These are phyloP conservation scores for Gymnodraco acuticeps DNA, from an alignment of 2,797 vertebrate species.

Conservation along the genomic window DNA sequence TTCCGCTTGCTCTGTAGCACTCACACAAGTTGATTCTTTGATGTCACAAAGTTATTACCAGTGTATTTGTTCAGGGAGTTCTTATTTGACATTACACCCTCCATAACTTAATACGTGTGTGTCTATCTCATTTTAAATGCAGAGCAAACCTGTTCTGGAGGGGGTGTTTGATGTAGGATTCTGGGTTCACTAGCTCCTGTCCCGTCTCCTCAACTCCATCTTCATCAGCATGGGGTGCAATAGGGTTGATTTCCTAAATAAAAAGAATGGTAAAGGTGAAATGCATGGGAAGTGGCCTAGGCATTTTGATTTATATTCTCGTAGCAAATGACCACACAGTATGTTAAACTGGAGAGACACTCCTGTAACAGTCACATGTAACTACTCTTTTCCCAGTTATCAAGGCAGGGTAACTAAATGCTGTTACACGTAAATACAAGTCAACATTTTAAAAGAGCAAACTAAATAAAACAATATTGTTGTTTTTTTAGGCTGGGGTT, in stretches of 20 bases:
- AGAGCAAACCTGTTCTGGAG: constrained; percentile 93
- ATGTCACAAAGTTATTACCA: background rate
- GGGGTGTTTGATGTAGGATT: constrained; percentile 97
- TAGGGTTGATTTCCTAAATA: constrained; percentile 90
- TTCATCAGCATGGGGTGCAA: constrained; percentile 88
- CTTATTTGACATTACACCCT: background rate
- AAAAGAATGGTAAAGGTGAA: background rate
- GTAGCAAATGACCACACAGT: background rate
- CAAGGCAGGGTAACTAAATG: background rate
- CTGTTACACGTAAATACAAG: background rate
- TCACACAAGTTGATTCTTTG: background rate
- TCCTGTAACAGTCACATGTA: background rate
- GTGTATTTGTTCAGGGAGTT: background rate
- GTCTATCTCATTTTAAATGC: background rate
- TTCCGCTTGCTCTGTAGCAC: background rate
- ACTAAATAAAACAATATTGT: background rate
- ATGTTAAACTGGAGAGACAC: background rate
- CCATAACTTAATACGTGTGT: background rate
- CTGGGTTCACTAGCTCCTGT: constrained; percentile 94
- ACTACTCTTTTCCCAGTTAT: background rate
- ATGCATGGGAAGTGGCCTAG: background rate
- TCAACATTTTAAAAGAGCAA: background rate
- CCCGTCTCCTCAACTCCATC: constrained; percentile 84
- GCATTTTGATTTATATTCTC: background rate
- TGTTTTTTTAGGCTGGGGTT: background rate